Evolutionary conservation across 2,113 vertebrate species (phyloP).

Genomic region (Atherinomorus stipes): DNA sequence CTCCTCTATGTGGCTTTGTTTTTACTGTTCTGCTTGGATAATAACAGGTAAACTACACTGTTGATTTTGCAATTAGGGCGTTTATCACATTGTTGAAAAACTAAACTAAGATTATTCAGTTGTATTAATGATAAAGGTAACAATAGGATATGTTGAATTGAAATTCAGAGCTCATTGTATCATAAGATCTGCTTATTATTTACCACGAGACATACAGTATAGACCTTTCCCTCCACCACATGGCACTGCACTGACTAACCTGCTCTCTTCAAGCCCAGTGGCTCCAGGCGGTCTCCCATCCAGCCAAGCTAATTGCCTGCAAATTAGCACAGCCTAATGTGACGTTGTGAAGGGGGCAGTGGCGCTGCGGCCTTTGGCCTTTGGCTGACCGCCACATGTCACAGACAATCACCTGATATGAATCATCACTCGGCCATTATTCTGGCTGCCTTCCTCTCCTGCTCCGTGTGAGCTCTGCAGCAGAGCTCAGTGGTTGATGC

Average conservation of each 20-base stretch:
- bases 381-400: constrained; percentile 67
- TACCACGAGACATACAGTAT: constrained; percentile 12
- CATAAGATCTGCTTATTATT: constrained; percentile 33
- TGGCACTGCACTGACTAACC: constrained; percentile 42
- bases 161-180: constrained; percentile 18
- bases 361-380: constrained; percentile 70
- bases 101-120: neutral
- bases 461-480: constrained; percentile 38
- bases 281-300: constrained; percentile 56
- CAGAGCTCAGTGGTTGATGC: constrained; percentile 38
- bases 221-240: constrained; percentile 26
- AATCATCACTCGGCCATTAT: constrained; percentile 62
- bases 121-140: constrained; percentile 15
- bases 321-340: constrained; percentile 74
- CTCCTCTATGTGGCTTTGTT: neutral
- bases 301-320: constrained; percentile 72
- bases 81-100: neutral
- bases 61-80: neutral
- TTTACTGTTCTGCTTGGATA: neutral
- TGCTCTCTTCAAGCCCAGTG: constrained; percentile 51
- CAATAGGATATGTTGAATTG: constrained; percentile 1
- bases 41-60: neutral
- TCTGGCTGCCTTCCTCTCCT: constrained; percentile 37
- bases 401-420: constrained; percentile 70
- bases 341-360: constrained; percentile 64